Evolutionary conservation across 1,140 invertebrate species (phyloP), one percentile per base, ranked within the genome.

Genomic region (Theocolax elegans): DNA sequence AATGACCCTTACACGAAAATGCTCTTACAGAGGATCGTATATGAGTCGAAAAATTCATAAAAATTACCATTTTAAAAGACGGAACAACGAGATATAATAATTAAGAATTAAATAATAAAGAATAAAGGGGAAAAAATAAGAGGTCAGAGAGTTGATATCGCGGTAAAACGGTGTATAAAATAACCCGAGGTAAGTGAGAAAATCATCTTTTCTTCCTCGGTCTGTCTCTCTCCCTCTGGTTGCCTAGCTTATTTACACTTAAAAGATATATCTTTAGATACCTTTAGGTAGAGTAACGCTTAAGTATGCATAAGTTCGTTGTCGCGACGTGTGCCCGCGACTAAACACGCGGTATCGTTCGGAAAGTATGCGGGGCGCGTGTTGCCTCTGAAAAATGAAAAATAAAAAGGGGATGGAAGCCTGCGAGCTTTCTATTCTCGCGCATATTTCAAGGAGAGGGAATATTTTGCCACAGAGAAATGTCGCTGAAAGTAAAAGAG

Each of bases 401-500:
- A 29, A 12, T 21, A 40, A 40, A 23, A 42, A 23, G 2, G 29
- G 8, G 17, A 31, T 17, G 46, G 31, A 49, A 56, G 31, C 3
- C 17, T 21, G 13, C 1, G 17, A 9, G 27, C 19, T 53, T 40
- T 42, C 19, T 51, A 53, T 40, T 65, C 19, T 51, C 19, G 3
- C 62, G 56, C 31, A 68, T 68, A 53, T 62, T 62, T 68, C 42
- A 12, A 62, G 56, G 35, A 68, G 35, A 23, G 10, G 23, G 35
- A 42, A 59, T 62, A 62, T 68, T 42, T 68, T 42, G 58, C 67
- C 35, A 53, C 56, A 13, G 35, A 38, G 67, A 68, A 62, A 62
- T 68, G 48, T 68, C 49, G 8, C 44, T 27, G 44, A 67, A 59
- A 46, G 46, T 23, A 1, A 56, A 35, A 6, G 31, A n/a, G n/a